These are phyloP conservation scores for Fregetta grallaria DNA, from an alignment of 2,113 vertebrate species.

Conservation along the genomic window DNA sequence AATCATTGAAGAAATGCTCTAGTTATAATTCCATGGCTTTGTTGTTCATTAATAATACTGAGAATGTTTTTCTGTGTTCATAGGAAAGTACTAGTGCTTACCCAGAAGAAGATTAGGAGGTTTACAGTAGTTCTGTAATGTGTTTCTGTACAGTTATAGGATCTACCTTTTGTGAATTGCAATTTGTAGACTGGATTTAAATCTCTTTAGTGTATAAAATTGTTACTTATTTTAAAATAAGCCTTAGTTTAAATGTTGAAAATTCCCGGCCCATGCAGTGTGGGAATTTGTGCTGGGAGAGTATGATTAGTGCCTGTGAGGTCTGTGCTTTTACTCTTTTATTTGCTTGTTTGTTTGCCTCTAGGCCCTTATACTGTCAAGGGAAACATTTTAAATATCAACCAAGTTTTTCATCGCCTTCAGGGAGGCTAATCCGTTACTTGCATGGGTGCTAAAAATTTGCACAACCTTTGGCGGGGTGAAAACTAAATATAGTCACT, in stretches of 20 bases:
- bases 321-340: background rate
- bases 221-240: background rate
- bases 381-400: background rate
- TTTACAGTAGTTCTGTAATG: background rate
- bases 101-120: background rate
- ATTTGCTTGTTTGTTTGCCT: background rate
- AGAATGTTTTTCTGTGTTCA: background rate
- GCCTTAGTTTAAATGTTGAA: background rate
- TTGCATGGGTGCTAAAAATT: background rate
- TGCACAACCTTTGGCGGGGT: background rate
- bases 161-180: background rate
- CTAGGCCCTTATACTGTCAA: background rate
- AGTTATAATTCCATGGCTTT: background rate
- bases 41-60: background rate
- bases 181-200: background rate
- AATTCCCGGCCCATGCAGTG: accelerated
- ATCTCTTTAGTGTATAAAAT: background rate
- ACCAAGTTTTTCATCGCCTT: background rate
- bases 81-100: background rate
- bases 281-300: background rate
- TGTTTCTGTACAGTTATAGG: background rate
- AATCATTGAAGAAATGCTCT: background rate
- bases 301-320: background rate
- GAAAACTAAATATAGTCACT: background rate
- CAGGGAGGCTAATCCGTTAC: background rate